phyloP scores from a whole-genome alignment of 2,113 vertebrate species.

The Pedetes capensis region DNA sequence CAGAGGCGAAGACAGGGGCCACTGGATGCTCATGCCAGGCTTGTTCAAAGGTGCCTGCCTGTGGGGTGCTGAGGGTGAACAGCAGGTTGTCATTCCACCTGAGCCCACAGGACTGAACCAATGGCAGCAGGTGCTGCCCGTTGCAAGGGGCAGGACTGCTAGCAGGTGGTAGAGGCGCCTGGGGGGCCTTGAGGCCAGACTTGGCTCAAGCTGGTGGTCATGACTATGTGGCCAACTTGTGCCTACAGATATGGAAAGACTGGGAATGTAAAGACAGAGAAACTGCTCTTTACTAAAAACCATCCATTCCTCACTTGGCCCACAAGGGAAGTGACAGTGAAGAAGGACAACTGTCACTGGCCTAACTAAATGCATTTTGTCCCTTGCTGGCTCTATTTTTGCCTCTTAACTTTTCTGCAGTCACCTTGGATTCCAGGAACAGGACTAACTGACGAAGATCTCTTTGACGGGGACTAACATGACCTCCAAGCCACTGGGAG shows the following conservation, averaged over 20 bases:
- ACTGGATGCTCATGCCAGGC: rapidly evolving
- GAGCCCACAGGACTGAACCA: rapidly evolving
- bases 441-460: too few species aligned
- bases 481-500: too few species aligned
- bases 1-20: neutral
- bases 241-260: neutral
- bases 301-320: too few species aligned
- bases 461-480: too few species aligned
- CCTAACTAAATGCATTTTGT: too few species aligned
- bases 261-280: neutral
- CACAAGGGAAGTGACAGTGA: too few species aligned
- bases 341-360: too few species aligned
- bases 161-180: rapidly evolving
- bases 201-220: neutral
- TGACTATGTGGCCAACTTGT: rapidly evolving
- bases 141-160: neutral
- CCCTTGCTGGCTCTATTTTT: too few species aligned
- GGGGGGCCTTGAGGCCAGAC: neutral
- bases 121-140: rapidly evolving
- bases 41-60: neutral
- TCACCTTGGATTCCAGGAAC: too few species aligned
- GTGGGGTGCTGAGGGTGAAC: rapidly evolving
- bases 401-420: too few species aligned
- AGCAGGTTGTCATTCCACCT: neutral
- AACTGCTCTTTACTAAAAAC: too few species aligned